phyloP scores from a whole-genome alignment of 2,113 vertebrate species.

The Fulmarus glacialis region DNA sequence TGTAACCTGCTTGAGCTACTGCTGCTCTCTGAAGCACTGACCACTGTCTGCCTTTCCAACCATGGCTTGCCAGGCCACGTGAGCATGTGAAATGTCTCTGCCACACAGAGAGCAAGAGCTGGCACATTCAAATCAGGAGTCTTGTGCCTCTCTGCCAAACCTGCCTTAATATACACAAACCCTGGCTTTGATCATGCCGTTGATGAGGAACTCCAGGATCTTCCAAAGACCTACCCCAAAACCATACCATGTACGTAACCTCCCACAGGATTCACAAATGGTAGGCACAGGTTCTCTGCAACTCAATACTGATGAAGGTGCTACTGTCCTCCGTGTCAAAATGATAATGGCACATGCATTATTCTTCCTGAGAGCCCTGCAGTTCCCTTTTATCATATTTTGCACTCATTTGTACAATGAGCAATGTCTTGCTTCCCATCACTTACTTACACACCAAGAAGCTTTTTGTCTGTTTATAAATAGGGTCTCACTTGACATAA shows the following conservation, averaged over 20 bases:
- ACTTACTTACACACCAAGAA: slow-evolving; percentile 33
- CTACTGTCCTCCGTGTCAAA: not conserved
- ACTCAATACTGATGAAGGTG: not conserved
- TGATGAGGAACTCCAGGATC: not conserved
- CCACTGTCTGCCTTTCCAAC: not conserved
- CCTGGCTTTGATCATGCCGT: not conserved
- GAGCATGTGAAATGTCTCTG: not conserved
- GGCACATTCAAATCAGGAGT: not conserved
- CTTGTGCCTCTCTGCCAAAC: not conserved
- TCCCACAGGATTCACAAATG: not conserved
- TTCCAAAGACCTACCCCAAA: not conserved
- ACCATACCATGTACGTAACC: rapidly evolving
- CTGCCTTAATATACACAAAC: not conserved
- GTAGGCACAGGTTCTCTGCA: not conserved
- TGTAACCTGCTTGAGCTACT: not conserved
- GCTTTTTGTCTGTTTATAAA: slow-evolving; percentile 62
- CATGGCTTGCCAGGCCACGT: not conserved
- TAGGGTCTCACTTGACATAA: slow-evolving; percentile 52
- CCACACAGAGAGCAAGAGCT: not conserved
- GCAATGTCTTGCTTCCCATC: slow-evolving; percentile 42
- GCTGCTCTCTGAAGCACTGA: not conserved
- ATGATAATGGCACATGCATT: not conserved
- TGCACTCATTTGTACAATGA: slow-evolving; percentile 39
- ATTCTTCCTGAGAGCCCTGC: slow-evolving; percentile 25
- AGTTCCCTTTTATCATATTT: slow-evolving; percentile 36